Evolutionary conservation across 2,888 invertebrate genomes (phyloP), one percentile per base, ranked within the genome.

Genomic region (Augiades crinisus): DNA sequence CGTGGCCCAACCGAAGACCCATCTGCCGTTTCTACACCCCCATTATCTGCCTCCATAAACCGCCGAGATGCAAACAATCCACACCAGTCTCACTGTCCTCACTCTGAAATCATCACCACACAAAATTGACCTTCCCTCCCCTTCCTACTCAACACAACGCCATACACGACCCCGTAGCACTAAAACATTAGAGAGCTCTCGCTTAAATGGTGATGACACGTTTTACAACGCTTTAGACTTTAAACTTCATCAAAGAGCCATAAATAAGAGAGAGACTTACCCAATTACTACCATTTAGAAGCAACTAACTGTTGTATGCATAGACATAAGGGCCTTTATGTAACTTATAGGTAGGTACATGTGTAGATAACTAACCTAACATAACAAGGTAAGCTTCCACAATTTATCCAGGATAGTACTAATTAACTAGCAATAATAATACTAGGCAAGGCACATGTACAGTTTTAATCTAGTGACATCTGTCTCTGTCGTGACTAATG

Each of bases 1-100:
- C 41, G 56, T 70, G 60, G 75, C 80, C 69, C 59, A 44, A 54
- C 49, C 27, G 54, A 68, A 75, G 79, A 70, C 81, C 66, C 82
- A 82, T 80, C 81, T 82, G 84, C 77, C 63, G 68, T 76, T 75
- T 67, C 70, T 76, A 73, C 74, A 70, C 70, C 62, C 68, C 75
- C 73, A 82, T 81, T 83, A 82, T 79, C 77, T 75, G 68, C 72
- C 71, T 75, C 75, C 76, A 80, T 83, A 85, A 85, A 83, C 81
- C 77, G 70, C 72, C 72, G 73, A 71, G 73, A 75, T 68, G 72
- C 75, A 79, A 81, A 81, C 81, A 84, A 79, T 84, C 80, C 76
- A 72, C 67, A 69, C 64, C 62, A 75, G 67, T 65, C 65, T 68
- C 56, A n/a, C n/a, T 69, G 74, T 78, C 73, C 70, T 75, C 69